Percentiles rank a stretch among this genome's conserved stretches.
phyloP scores from a whole-genome alignment of 2,888 invertebrate genomes.

The Rutpela maculata region DNA sequence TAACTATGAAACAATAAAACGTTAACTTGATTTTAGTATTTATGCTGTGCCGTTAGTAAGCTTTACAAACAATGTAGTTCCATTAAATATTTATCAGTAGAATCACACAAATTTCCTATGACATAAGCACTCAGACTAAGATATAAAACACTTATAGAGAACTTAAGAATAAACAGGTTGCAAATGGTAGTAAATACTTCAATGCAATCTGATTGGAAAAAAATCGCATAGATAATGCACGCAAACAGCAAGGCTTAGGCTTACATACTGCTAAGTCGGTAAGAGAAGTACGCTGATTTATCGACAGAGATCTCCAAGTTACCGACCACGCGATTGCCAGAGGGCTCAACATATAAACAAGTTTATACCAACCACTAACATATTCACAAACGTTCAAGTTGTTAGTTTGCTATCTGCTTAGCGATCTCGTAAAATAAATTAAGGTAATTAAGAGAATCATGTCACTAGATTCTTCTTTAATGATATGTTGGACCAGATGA shows the following conservation, averaged over 20 bases:
- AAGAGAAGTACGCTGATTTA: conserved; percentile 57
- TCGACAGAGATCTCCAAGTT: conserved; percentile 55
- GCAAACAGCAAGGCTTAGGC: conserved; percentile 48
- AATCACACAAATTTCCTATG: neutral
- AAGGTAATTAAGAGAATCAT: conserved; percentile 75
- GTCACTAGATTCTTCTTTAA: conserved; percentile 73
- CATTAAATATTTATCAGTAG: neutral
- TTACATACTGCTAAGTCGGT: conserved; percentile 47
- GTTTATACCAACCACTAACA: conserved; percentile 67
- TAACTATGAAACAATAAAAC: no score
- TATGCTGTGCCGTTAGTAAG: no score
- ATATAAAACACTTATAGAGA: conserved; percentile 42
- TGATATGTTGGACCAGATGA: conserved; percentile 69
- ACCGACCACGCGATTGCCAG: conserved; percentile 58
- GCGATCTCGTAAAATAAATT: conserved; percentile 73
- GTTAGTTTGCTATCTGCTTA: conserved; percentile 67
- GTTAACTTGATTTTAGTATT: no score
- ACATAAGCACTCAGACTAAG: conserved; percentile 22
- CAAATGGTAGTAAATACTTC: conserved; percentile 59
- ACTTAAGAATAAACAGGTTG: conserved; percentile 47
- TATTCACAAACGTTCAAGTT: conserved; percentile 70
- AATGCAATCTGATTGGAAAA: conserved; percentile 59
- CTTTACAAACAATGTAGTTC: no score
- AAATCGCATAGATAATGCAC: conserved; percentile 61
- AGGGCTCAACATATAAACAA: conserved; percentile 64